phyloP scores from a whole-genome alignment of 2,113 vertebrate species.

The Corydoras maculifer region DNA sequence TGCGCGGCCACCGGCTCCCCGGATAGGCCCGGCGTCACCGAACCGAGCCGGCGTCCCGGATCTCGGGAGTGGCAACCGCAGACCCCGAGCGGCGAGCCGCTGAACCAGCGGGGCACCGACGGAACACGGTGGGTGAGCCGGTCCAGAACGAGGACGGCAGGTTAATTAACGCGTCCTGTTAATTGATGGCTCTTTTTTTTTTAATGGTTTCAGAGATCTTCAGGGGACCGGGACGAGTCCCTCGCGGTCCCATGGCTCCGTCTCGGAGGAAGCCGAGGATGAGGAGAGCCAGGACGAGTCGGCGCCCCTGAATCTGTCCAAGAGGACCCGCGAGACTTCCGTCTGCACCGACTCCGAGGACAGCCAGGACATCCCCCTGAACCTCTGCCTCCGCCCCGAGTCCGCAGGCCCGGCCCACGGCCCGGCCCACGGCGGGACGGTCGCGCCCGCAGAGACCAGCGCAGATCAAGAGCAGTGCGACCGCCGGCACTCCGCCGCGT shows the following conservation, averaged over 20 bases:
- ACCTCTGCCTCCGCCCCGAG: constrained; percentile 79
- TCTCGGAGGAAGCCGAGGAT: constrained; percentile 31
- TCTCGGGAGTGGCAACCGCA: constrained; percentile 39
- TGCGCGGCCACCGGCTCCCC: constrained; percentile 87
- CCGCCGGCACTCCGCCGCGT: constrained; percentile 85
- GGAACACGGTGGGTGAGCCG: too few species aligned
- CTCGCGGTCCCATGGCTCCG: not conserved
- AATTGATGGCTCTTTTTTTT: too few species aligned
- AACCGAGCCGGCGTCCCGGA: constrained; percentile 70
- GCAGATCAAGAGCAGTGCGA: constrained; percentile 66
- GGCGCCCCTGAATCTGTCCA: constrained; percentile 88
- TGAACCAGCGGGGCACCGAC: too few species aligned
- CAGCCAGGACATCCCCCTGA: constrained; percentile 71
- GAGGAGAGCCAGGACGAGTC: constrained; percentile 48
- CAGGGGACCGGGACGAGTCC: too few species aligned
- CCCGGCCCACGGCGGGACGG: not conserved
- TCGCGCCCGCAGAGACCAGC: not conserved
- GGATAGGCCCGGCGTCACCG: constrained; percentile 78
- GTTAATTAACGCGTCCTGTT: too few species aligned
- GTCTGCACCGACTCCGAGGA: constrained; percentile 15
- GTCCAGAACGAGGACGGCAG: too few species aligned
- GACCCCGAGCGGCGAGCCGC: too few species aligned
- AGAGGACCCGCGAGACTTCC: constrained; percentile 54
- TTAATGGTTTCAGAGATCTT: too few species aligned
- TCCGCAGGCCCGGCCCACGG: constrained; percentile 28